These are phyloP conservation scores for Merodon equestris DNA, from an alignment of 2,888 invertebrate species.

Conservation along the genomic window DNA sequence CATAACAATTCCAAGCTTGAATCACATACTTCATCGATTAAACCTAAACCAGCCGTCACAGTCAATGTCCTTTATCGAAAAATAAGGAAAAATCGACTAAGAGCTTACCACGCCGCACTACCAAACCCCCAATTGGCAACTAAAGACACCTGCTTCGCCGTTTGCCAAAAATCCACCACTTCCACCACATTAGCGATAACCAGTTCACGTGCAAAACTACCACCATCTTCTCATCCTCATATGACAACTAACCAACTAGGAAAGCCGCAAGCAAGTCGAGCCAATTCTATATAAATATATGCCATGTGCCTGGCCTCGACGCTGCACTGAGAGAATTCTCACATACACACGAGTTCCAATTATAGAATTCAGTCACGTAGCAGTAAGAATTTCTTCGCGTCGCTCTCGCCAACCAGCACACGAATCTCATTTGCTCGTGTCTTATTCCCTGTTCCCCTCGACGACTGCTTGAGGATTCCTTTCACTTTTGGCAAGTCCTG, in stretches of 20 bases:
- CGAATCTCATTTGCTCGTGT: constrained; percentile 62
- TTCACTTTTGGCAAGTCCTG: constrained; percentile 53
- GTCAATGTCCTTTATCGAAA: constrained; percentile 37
- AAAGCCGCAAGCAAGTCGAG: constrained; percentile 19
- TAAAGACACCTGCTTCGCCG: constrained; percentile 44
- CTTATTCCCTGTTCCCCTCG: constrained; percentile 61
- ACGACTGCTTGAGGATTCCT: constrained; percentile 62
- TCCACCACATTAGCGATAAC: constrained; percentile 58
- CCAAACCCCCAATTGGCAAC: constrained; percentile 10
- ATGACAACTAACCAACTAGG: too few species aligned
- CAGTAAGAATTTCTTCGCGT: constrained; percentile 58
- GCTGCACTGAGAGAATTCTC: constrained; percentile 44
- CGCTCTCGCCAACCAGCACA: constrained; percentile 21
- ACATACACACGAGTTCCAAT: constrained; percentile 50
- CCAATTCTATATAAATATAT: constrained; percentile 19
- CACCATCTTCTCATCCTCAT: background rate
- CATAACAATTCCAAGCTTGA: constrained; percentile 30
- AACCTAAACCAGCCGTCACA: constrained; percentile 5
- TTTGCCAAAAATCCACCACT: constrained; percentile 35
- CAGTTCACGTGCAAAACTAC: constrained; percentile 1
- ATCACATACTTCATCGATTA: constrained; percentile 57
- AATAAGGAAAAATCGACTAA: too few species aligned
- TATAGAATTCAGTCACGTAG: constrained; percentile 65
- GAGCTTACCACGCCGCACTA: constrained; percentile 9
- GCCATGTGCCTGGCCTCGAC: constrained; percentile 15